Base-by-base conservation (phyloP, 1,140 invertebrate genomes). In the Penaeus chinensis region DNA sequence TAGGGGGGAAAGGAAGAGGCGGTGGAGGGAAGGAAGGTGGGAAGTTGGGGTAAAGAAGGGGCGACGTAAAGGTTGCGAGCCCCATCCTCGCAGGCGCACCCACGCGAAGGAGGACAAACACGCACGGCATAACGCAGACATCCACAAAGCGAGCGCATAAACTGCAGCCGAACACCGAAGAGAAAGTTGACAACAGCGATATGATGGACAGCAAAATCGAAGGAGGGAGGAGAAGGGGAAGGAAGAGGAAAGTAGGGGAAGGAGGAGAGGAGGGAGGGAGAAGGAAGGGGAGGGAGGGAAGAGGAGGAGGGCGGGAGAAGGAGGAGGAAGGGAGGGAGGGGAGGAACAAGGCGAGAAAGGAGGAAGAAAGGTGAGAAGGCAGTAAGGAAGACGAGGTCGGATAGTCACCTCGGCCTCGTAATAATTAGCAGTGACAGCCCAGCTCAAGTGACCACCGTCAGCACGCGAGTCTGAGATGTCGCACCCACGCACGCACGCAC, bases 51-150 rank as follows among this genome's bases (percentile, higher is more conserved):
- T 0, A 11, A 54, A 8, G 54, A 54, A 16, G 54, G 54, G 16
- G 10, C 1, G 54, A 11, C 1, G 54, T 11, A 8, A 16, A 11
- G 54, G 54, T 1, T 16, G 54, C 16, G 10, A 13, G 8, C 54
- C 54, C 54, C 16, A 54, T 54, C 8, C 8, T 54, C 10, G 10
- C 54, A 69, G 11, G 62, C 81, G 7, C 62, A 66, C 54, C 62
- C 81, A 82, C 61, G 62, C 81, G 62, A 63, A 82, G n/a, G 47
- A n/a, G 32, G 60, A 82, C 62, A 63, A 60, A 82, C 81, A 82
- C 24, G 19, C 62, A 27, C 27, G 27, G 61, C 19, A 54, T 54
- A 54, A 16, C 54, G 16, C 54, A 54, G 16, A 16, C 54, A 0
- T 54, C 11, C 54, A 54, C 16, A 54, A 54, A 13, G 37, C 61